These are phyloP conservation scores for Sialis fuliginosa DNA, from an alignment of 2,888 invertebrate species.

Conservation along the genomic window DNA sequence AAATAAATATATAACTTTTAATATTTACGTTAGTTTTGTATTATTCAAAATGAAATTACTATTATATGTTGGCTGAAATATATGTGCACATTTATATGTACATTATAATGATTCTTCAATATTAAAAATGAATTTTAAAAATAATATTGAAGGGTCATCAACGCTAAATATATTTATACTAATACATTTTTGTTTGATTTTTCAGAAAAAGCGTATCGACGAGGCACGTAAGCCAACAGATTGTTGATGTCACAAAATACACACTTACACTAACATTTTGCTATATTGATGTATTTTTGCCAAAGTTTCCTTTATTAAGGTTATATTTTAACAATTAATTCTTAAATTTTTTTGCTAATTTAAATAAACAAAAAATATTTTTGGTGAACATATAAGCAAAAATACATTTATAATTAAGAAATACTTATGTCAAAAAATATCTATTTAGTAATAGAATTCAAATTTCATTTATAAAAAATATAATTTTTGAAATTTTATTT, in stretches of 20 bases:
- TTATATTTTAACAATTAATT: neutral
- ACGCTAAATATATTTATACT: neutral
- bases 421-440: no score
- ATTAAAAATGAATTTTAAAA: neutral
- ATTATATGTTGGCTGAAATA: no score
- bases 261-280: slow-evolving; percentile 2
- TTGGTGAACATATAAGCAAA: no score
- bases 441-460: neutral
- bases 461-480: neutral
- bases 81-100: no score
- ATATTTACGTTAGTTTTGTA: no score
- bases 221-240: slow-evolving; percentile 44
- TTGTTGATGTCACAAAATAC: slow-evolving; percentile 16
- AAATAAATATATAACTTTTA: no score
- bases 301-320: neutral
- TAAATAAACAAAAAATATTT: no score
- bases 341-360: no score
- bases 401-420: no score
- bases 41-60: no score
- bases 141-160: neutral
- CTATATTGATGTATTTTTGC: neutral
- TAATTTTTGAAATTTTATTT: neutral
- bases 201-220: slow-evolving; percentile 63
- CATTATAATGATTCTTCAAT: no score
- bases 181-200: slow-evolving; percentile 25